Percentiles rank a stretch among this genome's conserved stretches.
These are phyloP conservation scores for Scolopax rusticola DNA, from an alignment of 2,797 vertebrate genomes.

Conservation along the genomic window DNA sequence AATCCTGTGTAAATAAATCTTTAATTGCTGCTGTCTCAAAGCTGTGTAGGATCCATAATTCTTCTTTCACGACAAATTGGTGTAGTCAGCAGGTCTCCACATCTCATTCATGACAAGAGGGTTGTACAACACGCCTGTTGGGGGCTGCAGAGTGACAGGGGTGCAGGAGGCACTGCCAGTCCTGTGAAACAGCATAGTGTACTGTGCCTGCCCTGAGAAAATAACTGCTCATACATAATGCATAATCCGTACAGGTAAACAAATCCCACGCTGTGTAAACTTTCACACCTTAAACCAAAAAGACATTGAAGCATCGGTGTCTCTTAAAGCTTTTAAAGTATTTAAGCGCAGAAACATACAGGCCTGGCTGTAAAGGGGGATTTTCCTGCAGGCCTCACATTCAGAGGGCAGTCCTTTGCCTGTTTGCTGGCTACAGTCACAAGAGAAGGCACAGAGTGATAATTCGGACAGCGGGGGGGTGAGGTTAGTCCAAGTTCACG, in stretches of 20 bases:
- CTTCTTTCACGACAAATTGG: not conserved
- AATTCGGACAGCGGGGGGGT: accelerated
- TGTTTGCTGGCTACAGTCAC: not conserved
- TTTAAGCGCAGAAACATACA: not conserved
- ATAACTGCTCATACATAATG: not conserved
- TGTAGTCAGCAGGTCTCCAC: not conserved
- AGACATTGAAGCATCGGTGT: not conserved
- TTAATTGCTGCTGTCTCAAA: not conserved
- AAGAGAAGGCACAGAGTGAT: not conserved
- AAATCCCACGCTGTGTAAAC: accelerated
- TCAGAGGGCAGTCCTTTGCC: not conserved
- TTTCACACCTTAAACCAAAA: not conserved
- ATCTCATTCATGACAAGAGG: not conserved
- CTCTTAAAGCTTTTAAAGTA: not conserved
- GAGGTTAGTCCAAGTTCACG: not conserved
- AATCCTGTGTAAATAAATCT: not conserved
- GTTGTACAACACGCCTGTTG: accelerated
- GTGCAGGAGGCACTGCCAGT: too few species aligned
- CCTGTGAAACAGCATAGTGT: accelerated
- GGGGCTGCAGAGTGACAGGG: not conserved
- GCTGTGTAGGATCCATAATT: not conserved
- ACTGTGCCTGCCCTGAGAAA: not conserved
- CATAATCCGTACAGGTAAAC: not conserved
- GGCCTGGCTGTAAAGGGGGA: not conserved
- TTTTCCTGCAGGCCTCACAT: accelerated